phyloP scores from a whole-genome alignment of 2,113 vertebrate species.

The Colius striatus region DNA sequence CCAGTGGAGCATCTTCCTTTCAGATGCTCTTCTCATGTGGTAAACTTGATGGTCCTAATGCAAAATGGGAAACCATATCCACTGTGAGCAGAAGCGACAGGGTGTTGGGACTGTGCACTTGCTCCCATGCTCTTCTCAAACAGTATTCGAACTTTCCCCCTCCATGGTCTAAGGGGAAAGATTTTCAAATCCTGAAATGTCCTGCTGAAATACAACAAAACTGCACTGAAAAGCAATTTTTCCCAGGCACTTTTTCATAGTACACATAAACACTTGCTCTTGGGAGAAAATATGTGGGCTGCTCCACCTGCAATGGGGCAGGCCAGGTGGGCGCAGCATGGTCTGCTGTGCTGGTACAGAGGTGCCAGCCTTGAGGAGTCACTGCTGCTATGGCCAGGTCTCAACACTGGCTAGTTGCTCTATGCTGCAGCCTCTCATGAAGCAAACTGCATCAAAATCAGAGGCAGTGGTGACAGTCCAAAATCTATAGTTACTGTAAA shows the following conservation, averaged over 20 bases:
- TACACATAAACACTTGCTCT: neutral
- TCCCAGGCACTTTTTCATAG: neutral
- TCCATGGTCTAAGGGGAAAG: neutral
- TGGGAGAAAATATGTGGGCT: fast-evolving
- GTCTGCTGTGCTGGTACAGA: neutral
- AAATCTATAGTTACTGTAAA: neutral
- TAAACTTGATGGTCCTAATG: neutral
- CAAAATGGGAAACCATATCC: neutral
- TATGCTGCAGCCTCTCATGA: neutral
- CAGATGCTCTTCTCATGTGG: neutral
- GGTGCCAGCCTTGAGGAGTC: neutral
- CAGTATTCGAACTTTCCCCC: neutral
- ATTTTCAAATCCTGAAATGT: neutral
- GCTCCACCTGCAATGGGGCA: neutral
- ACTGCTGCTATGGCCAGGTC: fast-evolving
- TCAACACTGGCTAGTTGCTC: neutral
- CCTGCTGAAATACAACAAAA: neutral
- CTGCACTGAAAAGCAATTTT: neutral
- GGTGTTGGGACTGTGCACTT: neutral
- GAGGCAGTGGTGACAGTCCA: neutral
- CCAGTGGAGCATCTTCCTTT: neutral
- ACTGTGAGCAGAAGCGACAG: neutral
- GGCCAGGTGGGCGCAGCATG: fast-evolving
- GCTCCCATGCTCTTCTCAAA: neutral
- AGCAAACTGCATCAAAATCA: neutral